Conservation (phyloP, 2,888 invertebrate species). For the Drosophila nr. fundita region DNA sequence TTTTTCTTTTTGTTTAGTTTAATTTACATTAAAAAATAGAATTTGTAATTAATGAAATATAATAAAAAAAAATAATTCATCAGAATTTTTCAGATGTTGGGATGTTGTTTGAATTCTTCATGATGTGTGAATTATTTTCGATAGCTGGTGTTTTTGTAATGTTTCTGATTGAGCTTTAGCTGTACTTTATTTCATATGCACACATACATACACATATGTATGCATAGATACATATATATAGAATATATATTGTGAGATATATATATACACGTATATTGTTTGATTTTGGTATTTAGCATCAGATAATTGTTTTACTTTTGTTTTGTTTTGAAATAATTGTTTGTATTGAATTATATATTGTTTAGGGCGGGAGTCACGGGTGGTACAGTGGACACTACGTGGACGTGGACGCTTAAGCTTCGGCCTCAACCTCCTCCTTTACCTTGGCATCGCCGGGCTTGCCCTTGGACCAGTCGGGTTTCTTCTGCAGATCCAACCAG, state of each 20-base stretch:
- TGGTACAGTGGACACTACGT: slow-evolving; percentile 84
- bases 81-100: slow-evolving; percentile 72
- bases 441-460: slow-evolving; percentile 94
- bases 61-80: slow-evolving; percentile 66
- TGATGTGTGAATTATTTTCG: slow-evolving; percentile 72
- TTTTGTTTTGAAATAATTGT: slow-evolving; percentile 41
- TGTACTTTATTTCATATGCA: slow-evolving; percentile 47
- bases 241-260: slow-evolving; percentile 59
- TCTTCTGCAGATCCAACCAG: slow-evolving; percentile 88
- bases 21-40: slow-evolving; percentile 83
- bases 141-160: slow-evolving; percentile 52
- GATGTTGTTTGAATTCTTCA: slow-evolving; percentile 65
- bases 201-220: slow-evolving; percentile 19
- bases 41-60: slow-evolving; percentile 82
- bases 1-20: slow-evolving; percentile 74
- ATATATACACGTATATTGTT: slow-evolving; percentile 69
- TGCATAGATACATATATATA: slow-evolving; percentile 21
- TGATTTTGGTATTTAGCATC: slow-evolving; percentile 62
- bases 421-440: slow-evolving; percentile 93
- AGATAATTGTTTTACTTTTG: slow-evolving; percentile 62
- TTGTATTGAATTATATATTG: slow-evolving; percentile 59
- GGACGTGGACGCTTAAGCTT: slow-evolving; percentile 89
- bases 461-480: slow-evolving; percentile 97
- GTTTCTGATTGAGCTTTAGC: slow-evolving; percentile 63
- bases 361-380: slow-evolving; percentile 84